Evolutionary conservation across 2,113 vertebrate genomes (phyloP).

Genomic region (Calcarius ornatus): DNA sequence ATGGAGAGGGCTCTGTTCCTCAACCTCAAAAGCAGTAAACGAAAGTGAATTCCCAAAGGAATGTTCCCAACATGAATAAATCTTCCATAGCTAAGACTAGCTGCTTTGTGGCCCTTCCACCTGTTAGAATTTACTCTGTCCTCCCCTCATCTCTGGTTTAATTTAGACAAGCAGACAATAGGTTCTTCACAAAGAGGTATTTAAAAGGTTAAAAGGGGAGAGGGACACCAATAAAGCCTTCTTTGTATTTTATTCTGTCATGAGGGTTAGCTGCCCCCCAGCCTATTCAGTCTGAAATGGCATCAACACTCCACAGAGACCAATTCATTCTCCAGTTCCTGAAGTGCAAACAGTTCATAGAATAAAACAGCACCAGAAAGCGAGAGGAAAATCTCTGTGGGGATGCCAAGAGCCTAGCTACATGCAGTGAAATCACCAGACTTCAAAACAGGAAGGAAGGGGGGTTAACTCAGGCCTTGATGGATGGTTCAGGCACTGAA

Average conservation of each 20-base stretch:
- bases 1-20: background rate
- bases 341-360: constrained; percentile 52
- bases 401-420: constrained; percentile 1
- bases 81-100: background rate
- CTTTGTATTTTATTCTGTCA: constrained; percentile 48
- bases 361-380: constrained; percentile 42
- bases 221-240: constrained; percentile 8
- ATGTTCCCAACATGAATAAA: background rate
- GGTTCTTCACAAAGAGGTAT: background rate
- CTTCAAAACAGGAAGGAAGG: constrained; percentile 13
- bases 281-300: constrained; percentile 44
- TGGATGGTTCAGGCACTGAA: background rate
- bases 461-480: background rate
- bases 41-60: background rate
- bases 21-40: background rate
- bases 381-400: background rate
- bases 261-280: constrained; percentile 8
- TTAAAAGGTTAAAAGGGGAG: constrained; percentile 37
- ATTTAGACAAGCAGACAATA: background rate
- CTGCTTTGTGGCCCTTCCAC: background rate
- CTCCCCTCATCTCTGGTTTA: background rate
- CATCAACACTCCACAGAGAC: constrained; percentile 17
- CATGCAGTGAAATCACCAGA: background rate
- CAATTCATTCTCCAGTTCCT: constrained; percentile 45
- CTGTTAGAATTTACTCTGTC: background rate